phyloP scores from a whole-genome alignment of 2,113 vertebrate species.

The Hassar affinis region DNA sequence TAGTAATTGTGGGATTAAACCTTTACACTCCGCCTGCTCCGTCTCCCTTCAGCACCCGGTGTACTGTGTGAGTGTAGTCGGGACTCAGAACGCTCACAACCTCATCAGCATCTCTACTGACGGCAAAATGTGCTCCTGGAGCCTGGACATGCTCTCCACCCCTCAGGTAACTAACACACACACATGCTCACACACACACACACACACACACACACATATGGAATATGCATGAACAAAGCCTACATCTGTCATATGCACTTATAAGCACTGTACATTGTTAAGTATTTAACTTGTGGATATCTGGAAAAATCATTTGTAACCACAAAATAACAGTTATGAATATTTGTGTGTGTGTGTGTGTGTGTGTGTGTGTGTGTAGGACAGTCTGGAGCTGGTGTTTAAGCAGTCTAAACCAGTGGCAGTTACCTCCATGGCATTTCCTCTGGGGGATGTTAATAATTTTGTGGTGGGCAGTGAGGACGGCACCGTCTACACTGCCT shows the following conservation, averaged over 20 bases:
- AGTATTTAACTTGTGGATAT: neutral
- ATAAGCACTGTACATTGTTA: neutral
- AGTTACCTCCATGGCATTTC: constrained; percentile 97
- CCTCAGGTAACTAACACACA: constrained; percentile 75
- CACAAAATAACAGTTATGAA: neutral
- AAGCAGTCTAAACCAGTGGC: constrained; percentile 97
- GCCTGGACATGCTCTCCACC: constrained; percentile 91
- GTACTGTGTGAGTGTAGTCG: constrained; percentile 87
- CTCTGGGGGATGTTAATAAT: constrained; percentile 95
- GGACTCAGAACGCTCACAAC: constrained; percentile 95
- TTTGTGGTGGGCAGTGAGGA: constrained; percentile 98
- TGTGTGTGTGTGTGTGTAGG: constrained; percentile 68
- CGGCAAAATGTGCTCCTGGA: constrained; percentile 97
- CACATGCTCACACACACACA: constrained; percentile 6
- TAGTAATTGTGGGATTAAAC: neutral
- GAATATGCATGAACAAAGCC: too few relatives aligned
- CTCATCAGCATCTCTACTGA: constrained; percentile 97
- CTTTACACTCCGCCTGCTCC: neutral
- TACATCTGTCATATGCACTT: neutral
- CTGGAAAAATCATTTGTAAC: neutral
- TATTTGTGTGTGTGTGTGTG: constrained; percentile 1
- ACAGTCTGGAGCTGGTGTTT: constrained; percentile 96
- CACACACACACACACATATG: constrained; percentile 46
- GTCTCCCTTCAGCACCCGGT: constrained; percentile 77
- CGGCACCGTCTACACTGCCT: constrained; percentile 95